These are phyloP conservation scores for Brachyalestes nurse DNA, from an alignment of 2,797 vertebrate species.

Conservation along the genomic window DNA sequence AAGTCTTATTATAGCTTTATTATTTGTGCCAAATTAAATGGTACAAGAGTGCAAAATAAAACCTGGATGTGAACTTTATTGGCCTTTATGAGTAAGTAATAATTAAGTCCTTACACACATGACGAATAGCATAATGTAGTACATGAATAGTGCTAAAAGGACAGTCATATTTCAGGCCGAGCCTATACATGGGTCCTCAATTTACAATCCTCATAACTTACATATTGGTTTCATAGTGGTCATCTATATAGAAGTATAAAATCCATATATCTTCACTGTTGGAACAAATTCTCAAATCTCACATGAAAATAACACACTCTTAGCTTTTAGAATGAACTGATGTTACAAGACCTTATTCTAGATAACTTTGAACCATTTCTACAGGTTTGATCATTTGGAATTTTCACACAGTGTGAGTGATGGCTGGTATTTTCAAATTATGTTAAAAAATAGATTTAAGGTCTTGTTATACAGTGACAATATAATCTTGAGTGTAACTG, in stretches of 20 bases:
- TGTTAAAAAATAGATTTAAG: no score
- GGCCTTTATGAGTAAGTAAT: neutral
- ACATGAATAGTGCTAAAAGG: neutral
- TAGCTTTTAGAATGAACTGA: no score
- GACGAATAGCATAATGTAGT: neutral
- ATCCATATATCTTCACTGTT: no score
- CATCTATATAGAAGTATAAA: neutral
- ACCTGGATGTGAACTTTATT: conserved; percentile 1
- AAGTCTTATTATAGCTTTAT: conserved; percentile 39
- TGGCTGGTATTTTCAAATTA: no score
- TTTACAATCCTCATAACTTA: neutral
- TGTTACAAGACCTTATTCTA: no score
- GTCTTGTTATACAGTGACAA: no score
- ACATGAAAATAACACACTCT: no score
- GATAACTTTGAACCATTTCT: no score
- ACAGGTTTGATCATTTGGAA: no score
- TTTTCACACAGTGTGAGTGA: no score
- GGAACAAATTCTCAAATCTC: no score
- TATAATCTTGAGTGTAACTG: neutral
- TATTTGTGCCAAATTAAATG: conserved; percentile 22
- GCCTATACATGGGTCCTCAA: neutral
- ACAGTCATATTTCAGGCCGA: neutral
- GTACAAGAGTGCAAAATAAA: neutral
- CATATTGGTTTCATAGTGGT: neutral
- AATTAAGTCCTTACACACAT: neutral